Base-by-base conservation (phyloP, 1,140 invertebrate genomes). In the Brachionus calyciflorus region DNA sequence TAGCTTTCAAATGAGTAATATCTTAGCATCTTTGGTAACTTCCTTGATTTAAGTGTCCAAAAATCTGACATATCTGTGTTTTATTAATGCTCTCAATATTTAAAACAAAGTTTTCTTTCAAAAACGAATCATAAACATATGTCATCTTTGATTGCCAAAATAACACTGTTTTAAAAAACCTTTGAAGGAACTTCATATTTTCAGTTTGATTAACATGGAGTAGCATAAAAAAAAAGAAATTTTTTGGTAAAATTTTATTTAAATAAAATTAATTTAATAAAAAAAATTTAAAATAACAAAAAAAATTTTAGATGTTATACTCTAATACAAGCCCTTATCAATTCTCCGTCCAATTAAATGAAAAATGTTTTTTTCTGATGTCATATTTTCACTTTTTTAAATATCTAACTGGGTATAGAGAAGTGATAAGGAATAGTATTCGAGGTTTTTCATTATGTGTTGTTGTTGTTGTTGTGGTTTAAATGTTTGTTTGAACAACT, bases 321-420 rank as follows among this genome's bases (percentile, higher is more conserved):
- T 73, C 60, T 73, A 40, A 41, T 37, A 73, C 69, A 19, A 37
- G 69, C 69, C 69, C 69, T 73, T 73, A 73, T 73, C 69, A 73
- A 73, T 73, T 73, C 69, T 73, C 69, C 69, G 69, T 73, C 69
- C 69, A 73, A 41, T 60, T 60, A 5, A 60, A n/a, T 14, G 28
- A 37, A 60, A 60, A 60, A n/a, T 17, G 9, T 37, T 41, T 37
- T 24, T 28, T 26, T 55, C 2, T n/a, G 17, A 51, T 19, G 37
- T 7, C 19, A 28, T 33, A 41, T 7, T 33, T 37, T 60, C 19
- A 19, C 30, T 9, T 21, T 60, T 51, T 73, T 73, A 73, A 48
- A 40, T 40, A 17, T n/a, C 69, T 55, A 73, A 73, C 69, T 73
- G 69, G 69, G 28, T 21, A 14, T 46, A 73, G 46, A 73, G 69